Evolutionary conservation across 1,140 invertebrate genomes (phyloP).

Genomic region (Cyrtorhinus lividipennis): DNA sequence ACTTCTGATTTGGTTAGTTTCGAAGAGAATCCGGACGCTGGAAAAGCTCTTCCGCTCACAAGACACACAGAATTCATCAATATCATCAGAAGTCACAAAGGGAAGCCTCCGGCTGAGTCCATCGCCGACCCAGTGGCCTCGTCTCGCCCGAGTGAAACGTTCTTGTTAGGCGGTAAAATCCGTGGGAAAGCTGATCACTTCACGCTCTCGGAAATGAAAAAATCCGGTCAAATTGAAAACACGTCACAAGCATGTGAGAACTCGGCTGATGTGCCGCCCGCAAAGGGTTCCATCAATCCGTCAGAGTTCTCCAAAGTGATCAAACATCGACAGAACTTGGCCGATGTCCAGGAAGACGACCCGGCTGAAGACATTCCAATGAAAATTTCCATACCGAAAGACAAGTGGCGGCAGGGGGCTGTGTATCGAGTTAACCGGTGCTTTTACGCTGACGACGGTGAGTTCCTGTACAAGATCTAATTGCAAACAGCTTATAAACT

Average conservation of each 20-base stretch:
- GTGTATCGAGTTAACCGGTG: constrained; percentile 22
- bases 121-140: too few relatives aligned
- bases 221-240: not conserved
- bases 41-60: not conserved
- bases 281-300: not conserved
- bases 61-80: not conserved
- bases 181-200: not conserved
- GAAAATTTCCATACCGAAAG: constrained; percentile 16
- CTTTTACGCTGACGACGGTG: constrained; percentile 23
- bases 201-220: not conserved
- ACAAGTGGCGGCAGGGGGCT: constrained; percentile 5
- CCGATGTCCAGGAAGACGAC: not conserved
- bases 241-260: too few relatives aligned
- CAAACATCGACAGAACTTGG: not conserved
- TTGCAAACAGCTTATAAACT: too few relatives aligned
- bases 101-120: too few relatives aligned
- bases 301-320: not conserved
- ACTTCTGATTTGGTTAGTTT: too few relatives aligned
- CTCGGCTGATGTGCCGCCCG: too few relatives aligned
- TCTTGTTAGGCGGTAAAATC: not conserved
- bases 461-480: constrained; percentile 22
- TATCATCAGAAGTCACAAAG: not conserved
- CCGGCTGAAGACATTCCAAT: not conserved
- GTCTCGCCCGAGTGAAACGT: not conserved
- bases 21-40: not conserved